These are phyloP conservation scores for Bombycilla garrulus DNA, from an alignment of 2,113 vertebrate genomes.

Conservation along the genomic window DNA sequence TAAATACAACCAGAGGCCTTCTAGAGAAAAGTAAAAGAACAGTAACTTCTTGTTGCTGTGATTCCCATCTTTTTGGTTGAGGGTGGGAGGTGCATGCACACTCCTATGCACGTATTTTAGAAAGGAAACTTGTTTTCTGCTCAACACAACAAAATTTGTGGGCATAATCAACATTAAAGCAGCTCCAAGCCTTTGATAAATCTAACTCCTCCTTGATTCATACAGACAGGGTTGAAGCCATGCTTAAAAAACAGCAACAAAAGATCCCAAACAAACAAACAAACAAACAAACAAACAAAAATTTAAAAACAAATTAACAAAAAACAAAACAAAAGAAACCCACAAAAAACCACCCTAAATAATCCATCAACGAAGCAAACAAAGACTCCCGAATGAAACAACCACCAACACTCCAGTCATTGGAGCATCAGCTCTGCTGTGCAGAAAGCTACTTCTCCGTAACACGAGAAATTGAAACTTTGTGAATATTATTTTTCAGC, in stretches of 20 bases:
- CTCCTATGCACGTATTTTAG: rapidly evolving
- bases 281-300: not conserved
- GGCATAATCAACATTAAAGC: not conserved
- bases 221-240: not conserved
- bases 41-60: not conserved
- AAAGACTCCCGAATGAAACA: rapidly evolving
- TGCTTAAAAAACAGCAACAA: not conserved
- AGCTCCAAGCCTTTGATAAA: not conserved
- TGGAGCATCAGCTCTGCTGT: not conserved
- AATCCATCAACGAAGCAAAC: rapidly evolving
- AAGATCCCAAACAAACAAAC: too few species aligned
- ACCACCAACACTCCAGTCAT: not conserved
- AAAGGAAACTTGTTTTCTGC: not conserved
- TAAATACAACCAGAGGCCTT: not conserved
- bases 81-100: not conserved
- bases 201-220: not conserved
- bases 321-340: not conserved
- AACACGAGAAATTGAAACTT: not conserved
- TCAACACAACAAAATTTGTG: not conserved
- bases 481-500: not conserved
- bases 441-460: not conserved
- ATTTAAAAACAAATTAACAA: too few species aligned
- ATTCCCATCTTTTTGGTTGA: not conserved
- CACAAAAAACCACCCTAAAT: not conserved
- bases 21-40: not conserved